These are phyloP conservation scores for Dryobates pubescens DNA, from an alignment of 2,797 vertebrate species.

Conservation along the genomic window DNA sequence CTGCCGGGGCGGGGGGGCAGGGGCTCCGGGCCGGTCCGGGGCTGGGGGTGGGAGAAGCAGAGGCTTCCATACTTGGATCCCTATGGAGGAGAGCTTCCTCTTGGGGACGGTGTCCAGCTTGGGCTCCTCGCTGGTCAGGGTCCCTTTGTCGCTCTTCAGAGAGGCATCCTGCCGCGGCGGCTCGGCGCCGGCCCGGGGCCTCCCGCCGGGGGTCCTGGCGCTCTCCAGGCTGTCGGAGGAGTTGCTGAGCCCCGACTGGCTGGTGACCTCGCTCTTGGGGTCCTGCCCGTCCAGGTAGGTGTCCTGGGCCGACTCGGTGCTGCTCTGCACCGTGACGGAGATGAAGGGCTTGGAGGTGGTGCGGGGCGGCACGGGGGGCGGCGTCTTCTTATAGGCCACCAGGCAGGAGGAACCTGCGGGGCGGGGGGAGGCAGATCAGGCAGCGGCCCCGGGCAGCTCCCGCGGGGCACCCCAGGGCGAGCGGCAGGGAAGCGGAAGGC, in stretches of 20 bases:
- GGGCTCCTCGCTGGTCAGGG: constrained; percentile 84
- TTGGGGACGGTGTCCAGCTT: constrained; percentile 85
- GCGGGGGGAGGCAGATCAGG: constrained; percentile 56
- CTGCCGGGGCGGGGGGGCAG: too few species aligned
- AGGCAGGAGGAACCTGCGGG: constrained; percentile 92
- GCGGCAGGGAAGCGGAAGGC: constrained; percentile 36
- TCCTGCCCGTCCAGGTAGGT: constrained; percentile 96
- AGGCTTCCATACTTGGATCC: constrained; percentile 89
- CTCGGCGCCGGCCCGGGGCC: constrained; percentile 83
- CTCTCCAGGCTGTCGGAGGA: constrained; percentile 98
- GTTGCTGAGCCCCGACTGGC: constrained; percentile 96
- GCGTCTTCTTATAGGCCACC: constrained; percentile 96
- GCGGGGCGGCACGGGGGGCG: constrained; percentile 95
- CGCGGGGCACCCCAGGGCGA: constrained; percentile 45
- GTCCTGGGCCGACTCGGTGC: constrained; percentile 98
- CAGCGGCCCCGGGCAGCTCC: constrained; percentile 43
- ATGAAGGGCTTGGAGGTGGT: constrained; percentile 98
- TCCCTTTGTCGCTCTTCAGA: constrained; percentile 85
- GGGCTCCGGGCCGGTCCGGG: too few species aligned
- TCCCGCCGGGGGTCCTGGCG: constrained; percentile 90
- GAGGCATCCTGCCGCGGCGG: constrained; percentile 85
- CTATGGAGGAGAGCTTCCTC: constrained; percentile 97
- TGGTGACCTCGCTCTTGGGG: constrained; percentile 93
- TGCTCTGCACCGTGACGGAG: constrained; percentile 98
- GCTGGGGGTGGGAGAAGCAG: too few species aligned